Evolutionary conservation across 92 coral and sea anemone species (phyloP).

Genomic region (Paragorgia papillata): DNA sequence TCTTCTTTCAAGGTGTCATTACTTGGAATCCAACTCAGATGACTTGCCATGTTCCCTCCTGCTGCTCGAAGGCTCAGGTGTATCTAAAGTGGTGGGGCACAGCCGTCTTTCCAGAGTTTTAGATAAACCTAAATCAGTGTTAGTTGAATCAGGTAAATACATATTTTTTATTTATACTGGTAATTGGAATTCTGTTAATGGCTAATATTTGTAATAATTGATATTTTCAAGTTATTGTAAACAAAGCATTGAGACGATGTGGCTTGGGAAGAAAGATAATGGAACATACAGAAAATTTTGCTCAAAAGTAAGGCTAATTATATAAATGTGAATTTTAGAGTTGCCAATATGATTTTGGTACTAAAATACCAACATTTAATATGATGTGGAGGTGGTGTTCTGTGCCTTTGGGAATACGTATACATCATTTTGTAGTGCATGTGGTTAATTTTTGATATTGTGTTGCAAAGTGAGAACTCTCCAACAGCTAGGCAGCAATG

Average conservation of each 20-base stretch:
- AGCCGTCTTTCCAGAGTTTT: conserved; percentile 72
- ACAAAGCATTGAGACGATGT: conserved; percentile 67
- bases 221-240: conserved; percentile 64
- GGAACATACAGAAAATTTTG: conserved; percentile 74
- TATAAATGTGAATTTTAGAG: neutral
- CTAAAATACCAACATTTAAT: too few relatives aligned
- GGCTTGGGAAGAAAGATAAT: conserved; percentile 88
- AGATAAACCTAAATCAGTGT: conserved; percentile 58
- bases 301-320: conserved; percentile 54
- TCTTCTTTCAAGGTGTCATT: too few relatives aligned
- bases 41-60: conserved; percentile 79
- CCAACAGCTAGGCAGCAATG: too few relatives aligned
- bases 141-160: conserved; percentile 73
- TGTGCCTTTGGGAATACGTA: too few relatives aligned
- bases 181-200: neutral
- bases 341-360: neutral
- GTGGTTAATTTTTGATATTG: too few relatives aligned
- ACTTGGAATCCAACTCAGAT: conserved; percentile 33
- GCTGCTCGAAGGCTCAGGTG: conserved; percentile 55
- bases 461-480: too few relatives aligned
- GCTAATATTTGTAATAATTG: too few relatives aligned
- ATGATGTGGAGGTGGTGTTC: too few relatives aligned
- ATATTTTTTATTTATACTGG: neutral
- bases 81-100: conserved; percentile 66
- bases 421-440: too few relatives aligned